phyloP scores from a whole-genome alignment of 2,888 invertebrate genomes.

The Cephus runcator region DNA sequence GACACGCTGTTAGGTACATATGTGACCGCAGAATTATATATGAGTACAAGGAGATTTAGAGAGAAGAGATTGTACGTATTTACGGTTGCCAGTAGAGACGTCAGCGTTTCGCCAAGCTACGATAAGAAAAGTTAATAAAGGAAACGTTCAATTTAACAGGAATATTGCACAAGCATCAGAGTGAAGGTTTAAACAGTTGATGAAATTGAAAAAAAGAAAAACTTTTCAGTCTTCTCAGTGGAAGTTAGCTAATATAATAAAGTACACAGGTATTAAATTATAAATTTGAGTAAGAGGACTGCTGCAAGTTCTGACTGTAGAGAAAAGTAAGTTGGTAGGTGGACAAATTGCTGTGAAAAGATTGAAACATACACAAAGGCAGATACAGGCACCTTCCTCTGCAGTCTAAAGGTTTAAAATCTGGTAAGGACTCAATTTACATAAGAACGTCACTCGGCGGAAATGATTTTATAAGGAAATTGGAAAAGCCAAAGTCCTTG shows the following conservation, averaged over 20 bases:
- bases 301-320: background rate
- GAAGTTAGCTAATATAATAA: background rate
- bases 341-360: background rate
- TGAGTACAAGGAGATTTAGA: background rate
- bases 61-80: background rate
- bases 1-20: background rate
- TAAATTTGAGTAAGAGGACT: background rate
- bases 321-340: background rate
- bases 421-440: background rate
- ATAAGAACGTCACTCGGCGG: background rate
- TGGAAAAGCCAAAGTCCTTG: background rate
- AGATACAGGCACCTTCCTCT: background rate
- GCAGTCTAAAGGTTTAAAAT: background rate
- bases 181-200: background rate
- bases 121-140: background rate
- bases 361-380: background rate
- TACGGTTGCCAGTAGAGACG: background rate
- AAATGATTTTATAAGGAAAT: background rate
- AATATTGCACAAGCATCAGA: background rate
- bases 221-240: background rate
- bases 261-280: background rate
- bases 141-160: background rate
- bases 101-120: background rate
- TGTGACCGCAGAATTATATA: background rate
- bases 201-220: background rate